phyloP scores from a whole-genome alignment of 1,140 invertebrate genomes.

The Venustaconcha ellipsiformis region DNA sequence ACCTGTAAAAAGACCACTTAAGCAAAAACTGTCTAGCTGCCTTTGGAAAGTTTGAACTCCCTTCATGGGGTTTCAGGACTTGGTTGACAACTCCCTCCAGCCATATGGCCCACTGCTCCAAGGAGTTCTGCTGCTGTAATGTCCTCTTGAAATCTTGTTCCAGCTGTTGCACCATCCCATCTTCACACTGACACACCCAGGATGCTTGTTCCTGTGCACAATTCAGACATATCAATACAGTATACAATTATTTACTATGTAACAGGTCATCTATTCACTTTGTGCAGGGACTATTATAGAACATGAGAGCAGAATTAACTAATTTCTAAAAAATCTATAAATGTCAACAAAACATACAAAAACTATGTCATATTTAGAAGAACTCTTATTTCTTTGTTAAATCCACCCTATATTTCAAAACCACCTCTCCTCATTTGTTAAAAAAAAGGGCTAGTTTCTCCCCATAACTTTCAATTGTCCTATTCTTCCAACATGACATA shows the following conservation, averaged over 20 bases:
- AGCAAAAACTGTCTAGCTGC: slow-evolving; percentile 90
- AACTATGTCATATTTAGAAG: no score
- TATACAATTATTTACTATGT: neutral
- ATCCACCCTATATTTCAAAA: no score
- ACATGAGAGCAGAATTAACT: no score
- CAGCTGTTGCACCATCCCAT: slow-evolving; percentile 85
- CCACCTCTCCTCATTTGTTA: no score
- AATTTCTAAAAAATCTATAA: no score
- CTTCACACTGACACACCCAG: slow-evolving; percentile 97
- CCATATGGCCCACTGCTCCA: slow-evolving; percentile 98
- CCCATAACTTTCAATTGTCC: no score
- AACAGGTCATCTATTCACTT: no score
- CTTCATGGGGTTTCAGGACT: slow-evolving; percentile 89
- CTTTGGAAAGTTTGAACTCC: slow-evolving; percentile 81
- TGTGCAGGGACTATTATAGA: no score
- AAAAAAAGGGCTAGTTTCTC: no score
- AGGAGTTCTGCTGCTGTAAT: slow-evolving; percentile 89
- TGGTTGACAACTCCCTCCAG: slow-evolving; percentile 90
- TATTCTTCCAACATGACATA: no score
- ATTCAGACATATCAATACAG: neutral
- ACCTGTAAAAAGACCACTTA: slow-evolving; percentile 99
- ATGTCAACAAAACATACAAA: no score
- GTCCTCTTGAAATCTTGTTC: slow-evolving; percentile 96
- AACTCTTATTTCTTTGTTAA: no score
- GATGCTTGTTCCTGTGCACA: slow-evolving; percentile 80